Percentiles rank a stretch among this genome's conserved stretches.
Conservation (phyloP, 2,888 invertebrate species). For the Caenorhabditis uteleia region DNA sequence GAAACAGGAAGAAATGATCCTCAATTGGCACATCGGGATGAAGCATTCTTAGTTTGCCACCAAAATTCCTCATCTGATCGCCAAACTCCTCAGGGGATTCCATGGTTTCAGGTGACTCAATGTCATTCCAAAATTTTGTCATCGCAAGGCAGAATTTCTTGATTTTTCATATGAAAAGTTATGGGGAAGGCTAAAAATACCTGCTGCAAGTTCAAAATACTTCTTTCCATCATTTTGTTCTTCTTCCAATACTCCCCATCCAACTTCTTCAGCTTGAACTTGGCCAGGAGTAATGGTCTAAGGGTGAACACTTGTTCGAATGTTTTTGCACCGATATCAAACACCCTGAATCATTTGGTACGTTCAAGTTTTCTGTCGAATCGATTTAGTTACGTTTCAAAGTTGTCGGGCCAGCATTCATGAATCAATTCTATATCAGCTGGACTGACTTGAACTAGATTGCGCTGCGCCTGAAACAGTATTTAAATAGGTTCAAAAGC, state of each 20-base stretch:
- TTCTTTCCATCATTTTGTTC: slow-evolving; percentile 16
- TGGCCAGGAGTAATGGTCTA: slow-evolving; percentile 6
- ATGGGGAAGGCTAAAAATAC: too few species aligned
- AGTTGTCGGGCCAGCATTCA: slow-evolving; percentile 31
- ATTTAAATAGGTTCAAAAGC: too few species aligned
- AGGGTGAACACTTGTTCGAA: slow-evolving; percentile 18
- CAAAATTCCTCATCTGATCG: slow-evolving; percentile 14
- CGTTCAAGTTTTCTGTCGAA: neutral
- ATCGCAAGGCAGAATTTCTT: slow-evolving; percentile 16
- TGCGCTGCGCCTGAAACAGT: slow-evolving; percentile 18
- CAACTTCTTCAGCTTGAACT: slow-evolving; percentile 11
- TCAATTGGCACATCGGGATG: slow-evolving; percentile 13
- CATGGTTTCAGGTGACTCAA: slow-evolving; percentile 4
- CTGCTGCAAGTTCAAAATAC: slow-evolving; percentile 23
- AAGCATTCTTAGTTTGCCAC: slow-evolving; percentile 12
- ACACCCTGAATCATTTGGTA: slow-evolving; percentile 18
- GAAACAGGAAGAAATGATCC: slow-evolving; percentile 18
- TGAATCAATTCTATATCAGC: slow-evolving; percentile 15
- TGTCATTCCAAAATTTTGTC: slow-evolving; percentile 3
- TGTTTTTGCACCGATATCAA: slow-evolving; percentile 18
- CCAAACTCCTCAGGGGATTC: too few species aligned
- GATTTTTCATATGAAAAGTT: too few species aligned
- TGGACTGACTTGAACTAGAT: slow-evolving; percentile 6
- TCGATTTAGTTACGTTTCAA: slow-evolving; percentile 15
- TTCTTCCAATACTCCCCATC: slow-evolving; percentile 14